Evolutionary conservation across 2,888 invertebrate genomes (phyloP), one percentile per base, ranked within the genome.

Genomic region (Stenchaetothrips biformis): DNA sequence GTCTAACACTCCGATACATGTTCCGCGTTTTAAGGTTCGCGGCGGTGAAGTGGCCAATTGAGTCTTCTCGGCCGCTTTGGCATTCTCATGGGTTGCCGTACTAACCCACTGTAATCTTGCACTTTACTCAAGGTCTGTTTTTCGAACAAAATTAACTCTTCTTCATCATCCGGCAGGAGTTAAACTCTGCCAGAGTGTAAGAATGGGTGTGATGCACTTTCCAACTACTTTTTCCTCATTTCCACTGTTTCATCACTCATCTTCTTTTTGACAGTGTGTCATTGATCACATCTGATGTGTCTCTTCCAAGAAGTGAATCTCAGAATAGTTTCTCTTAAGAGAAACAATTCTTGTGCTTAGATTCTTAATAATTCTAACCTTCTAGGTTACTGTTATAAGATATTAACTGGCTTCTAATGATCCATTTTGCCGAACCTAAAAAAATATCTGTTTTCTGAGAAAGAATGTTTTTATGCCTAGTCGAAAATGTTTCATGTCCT

Each of bases 271-370:
- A 37, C 37, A 37, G 1, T 2, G 37, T 37, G 37, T 37, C 37
- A 37, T 4, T 1, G 37, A 37, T 37, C 2, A 37, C 1, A 37
- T 37, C 37, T 37, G 37, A 37, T 37, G 37, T 4, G 4, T 37
- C 37, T 4, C 4, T 37, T 37, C 37, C 37, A 37, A 37, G 37
- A 37, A 37, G 67, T 21, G 67, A 74, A 74, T 74, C 67, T 74
- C 67, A 25, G 67, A 74, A 74, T 74, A 74, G 67, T 74, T 74
- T 74, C 67, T 74, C 67, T 25, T 74, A 0, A 25, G 11, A 74
- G 67, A 74, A 74, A 74, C 67, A 21, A 74, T 74, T 74, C 67
- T 21, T 21, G 67, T 11, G 11, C 25, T 74, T 25, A 74, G 67
- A 74, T 74, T 74, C 67, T 74, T 2, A 13, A 59, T 13, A 59